Conservation (phyloP, 2,113 vertebrate genomes). For the Nothocercus nigrocapillus region DNA sequence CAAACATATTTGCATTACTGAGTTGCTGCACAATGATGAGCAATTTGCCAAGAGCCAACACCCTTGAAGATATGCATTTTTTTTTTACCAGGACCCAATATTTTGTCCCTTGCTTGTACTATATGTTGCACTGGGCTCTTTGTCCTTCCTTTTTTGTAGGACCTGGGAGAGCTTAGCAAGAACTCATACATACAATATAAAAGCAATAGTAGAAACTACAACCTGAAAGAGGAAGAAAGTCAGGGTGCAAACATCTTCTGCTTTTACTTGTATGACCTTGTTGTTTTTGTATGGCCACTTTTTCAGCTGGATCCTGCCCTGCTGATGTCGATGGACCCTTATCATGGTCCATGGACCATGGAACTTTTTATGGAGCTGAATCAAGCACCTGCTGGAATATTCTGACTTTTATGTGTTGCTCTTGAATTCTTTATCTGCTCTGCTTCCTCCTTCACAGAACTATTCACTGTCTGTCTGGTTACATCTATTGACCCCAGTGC, state of each 20-base stretch:
- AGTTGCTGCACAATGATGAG: background rate
- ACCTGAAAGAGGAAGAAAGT: fast-evolving
- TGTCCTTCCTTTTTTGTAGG: background rate
- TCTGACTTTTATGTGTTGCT: background rate
- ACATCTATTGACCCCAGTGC: background rate
- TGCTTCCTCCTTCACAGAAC: background rate
- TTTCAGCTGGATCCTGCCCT: background rate
- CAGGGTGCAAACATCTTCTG: background rate
- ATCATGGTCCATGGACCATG: background rate
- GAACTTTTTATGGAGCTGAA: background rate
- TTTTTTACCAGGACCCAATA: background rate
- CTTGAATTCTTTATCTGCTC: background rate
- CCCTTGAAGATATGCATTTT: background rate
- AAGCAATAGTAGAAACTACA: background rate
- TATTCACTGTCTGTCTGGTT: background rate
- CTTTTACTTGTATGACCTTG: background rate
- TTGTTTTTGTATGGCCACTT: background rate
- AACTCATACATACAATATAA: background rate
- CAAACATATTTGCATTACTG: background rate
- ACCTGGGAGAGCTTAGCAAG: background rate
- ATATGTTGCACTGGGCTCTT: background rate
- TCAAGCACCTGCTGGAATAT: background rate
- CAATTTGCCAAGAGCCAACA: background rate
- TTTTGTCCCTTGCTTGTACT: background rate
- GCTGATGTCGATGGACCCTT: background rate